These are phyloP conservation scores for Sinohyriopsis cumingii DNA, from an alignment of 2,888 invertebrate genomes.

Conservation along the genomic window DNA sequence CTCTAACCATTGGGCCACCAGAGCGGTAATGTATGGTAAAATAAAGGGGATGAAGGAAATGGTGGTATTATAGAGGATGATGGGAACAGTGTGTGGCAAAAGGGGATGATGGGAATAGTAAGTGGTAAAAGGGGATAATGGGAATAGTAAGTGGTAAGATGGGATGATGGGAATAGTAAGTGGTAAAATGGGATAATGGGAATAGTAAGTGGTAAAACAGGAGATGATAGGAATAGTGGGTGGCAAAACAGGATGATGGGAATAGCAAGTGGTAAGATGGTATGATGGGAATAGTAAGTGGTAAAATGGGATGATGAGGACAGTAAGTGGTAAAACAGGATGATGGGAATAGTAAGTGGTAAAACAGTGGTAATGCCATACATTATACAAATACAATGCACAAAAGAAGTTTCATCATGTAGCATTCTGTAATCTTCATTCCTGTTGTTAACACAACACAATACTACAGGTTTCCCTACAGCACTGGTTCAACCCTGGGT, in stretches of 20 bases:
- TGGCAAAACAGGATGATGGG: not conserved
- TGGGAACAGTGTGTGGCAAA: not conserved
- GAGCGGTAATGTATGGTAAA: no score
- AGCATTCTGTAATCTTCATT: no score
- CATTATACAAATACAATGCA: no score
- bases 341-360: not conserved
- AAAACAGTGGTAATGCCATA: not conserved
- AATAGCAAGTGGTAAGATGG: no score
- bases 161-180: not conserved
- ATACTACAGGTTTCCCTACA: no score
- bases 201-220: not conserved
- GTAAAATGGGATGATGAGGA: not conserved
- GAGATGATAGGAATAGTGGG: not conserved
- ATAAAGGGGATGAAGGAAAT: not conserved
- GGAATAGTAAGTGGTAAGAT: no score
- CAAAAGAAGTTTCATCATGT: no score
- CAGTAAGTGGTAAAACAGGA: not conserved
- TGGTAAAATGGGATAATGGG: not conserved
- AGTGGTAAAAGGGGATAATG: not conserved
- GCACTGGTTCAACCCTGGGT: no score
- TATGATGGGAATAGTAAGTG: not conserved
- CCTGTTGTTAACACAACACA: no score
- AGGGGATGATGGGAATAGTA: not conserved
- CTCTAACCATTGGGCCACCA: no score
- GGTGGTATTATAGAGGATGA: not conserved